Evolutionary conservation across 2,888 invertebrate species (phyloP).

Genomic region (Byasa hedistus): DNA sequence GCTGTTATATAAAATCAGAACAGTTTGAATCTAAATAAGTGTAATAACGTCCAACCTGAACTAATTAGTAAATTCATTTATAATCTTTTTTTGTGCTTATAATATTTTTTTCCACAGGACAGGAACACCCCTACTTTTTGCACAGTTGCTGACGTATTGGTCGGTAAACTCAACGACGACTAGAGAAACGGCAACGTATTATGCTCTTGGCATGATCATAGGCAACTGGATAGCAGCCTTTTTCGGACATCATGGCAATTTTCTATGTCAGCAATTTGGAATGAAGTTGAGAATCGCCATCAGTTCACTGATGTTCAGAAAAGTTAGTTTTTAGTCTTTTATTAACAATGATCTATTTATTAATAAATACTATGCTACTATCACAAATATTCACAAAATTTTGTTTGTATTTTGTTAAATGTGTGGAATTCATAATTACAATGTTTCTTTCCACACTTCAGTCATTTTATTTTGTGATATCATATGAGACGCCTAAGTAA

Average conservation of each 20-base stretch:
- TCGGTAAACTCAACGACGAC: constrained; percentile 72
- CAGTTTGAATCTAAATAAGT: too few species aligned
- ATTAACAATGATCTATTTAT: neutral
- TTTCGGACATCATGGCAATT: constrained; percentile 85
- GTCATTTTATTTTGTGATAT: too few species aligned
- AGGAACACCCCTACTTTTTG: constrained; percentile 82
- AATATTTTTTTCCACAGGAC: constrained; percentile 61
- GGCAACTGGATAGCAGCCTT: constrained; percentile 74
- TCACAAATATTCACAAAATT: neutral
- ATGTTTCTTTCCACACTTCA: too few species aligned
- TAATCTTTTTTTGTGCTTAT: neutral
- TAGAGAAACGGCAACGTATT: constrained; percentile 77
- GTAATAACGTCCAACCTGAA: too few species aligned
- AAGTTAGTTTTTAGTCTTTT: constrained; percentile 71
- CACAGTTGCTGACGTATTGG: constrained; percentile 71
- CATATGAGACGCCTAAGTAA: too few species aligned
- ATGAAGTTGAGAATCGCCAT: constrained; percentile 86
- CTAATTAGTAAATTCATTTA: neutral
- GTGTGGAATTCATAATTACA: too few species aligned
- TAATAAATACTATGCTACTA: neutral
- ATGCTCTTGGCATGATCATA: constrained; percentile 70
- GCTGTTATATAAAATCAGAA: too few species aligned
- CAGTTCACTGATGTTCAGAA: constrained; percentile 87
- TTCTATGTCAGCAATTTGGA: constrained; percentile 83
- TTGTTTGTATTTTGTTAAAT: too few species aligned